Percentiles rank a stretch among this genome's conserved stretches.
phyloP scores from a whole-genome alignment of 2,797 vertebrate genomes.

The Premnoplex brunnescens region DNA sequence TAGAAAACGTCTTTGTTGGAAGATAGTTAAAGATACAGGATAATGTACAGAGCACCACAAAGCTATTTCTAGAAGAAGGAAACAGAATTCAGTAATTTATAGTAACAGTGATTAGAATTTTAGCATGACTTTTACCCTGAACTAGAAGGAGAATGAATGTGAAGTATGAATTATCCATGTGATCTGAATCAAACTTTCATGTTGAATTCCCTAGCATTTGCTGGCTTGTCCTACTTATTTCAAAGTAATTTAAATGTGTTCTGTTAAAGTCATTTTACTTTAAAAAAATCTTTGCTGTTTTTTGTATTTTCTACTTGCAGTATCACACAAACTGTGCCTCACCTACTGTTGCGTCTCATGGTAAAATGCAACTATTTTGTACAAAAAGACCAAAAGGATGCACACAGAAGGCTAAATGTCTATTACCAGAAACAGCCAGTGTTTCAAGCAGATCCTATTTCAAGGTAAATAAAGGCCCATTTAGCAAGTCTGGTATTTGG shows the following conservation, averaged over 20 bases:
- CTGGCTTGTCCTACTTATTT: conserved; percentile 27
- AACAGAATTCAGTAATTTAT: not conserved
- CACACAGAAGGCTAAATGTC: not conserved
- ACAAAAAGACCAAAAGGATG: not conserved
- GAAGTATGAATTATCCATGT: conserved; percentile 19
- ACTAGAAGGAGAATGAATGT: not conserved
- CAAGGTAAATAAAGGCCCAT: conserved; percentile 53
- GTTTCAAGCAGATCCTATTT: conserved; percentile 32
- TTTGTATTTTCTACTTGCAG: not conserved
- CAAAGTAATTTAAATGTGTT: not conserved
- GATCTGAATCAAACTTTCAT: conserved; percentile 33
- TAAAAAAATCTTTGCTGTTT: not conserved
- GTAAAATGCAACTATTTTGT: not conserved
- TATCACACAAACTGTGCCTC: not conserved
- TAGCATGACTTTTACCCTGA: not conserved
- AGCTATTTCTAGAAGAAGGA: not conserved
- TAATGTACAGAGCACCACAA: not conserved
- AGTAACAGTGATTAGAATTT: not conserved
- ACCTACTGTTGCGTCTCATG: not conserved
- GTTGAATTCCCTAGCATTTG: not conserved
- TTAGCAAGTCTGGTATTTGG: conserved; percentile 29
- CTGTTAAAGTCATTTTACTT: not conserved
- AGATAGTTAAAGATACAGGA: not conserved
- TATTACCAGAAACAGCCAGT: not conserved
- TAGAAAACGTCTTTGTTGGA: not conserved